Evolutionary conservation across 1,140 invertebrate genomes (phyloP), one percentile per base, ranked within the genome.

Genomic region (Antheraea mylitta): DNA sequence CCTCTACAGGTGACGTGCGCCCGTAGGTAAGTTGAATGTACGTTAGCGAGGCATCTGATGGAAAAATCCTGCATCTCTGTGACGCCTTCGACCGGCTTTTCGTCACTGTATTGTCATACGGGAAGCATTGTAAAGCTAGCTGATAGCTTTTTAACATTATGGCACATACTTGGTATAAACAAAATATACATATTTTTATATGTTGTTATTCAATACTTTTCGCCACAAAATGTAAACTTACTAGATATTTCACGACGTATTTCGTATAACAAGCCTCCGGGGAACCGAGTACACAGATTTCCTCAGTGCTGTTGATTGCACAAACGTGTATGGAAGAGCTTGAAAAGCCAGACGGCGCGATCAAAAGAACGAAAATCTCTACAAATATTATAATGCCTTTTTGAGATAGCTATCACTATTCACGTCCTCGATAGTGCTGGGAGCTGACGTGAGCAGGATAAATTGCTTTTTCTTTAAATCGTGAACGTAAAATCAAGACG

Each of bases 381-480:
- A 68, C 62, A 72, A 81, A 82, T 83, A 81, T 79, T 74, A 75
- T 81, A 80, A 81, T 75, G 76, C 71, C 75, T 72, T 64, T 70
- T 70, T 68, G 30, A 71, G 64, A 70, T 74, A 69, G 70, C 73
- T 76, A 63, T 71, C 67, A 76, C 69, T 73, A 76, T 75, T 74
- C 69, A 74, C 65, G 71, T 36, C 71, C 76, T 75, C 77, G 37
- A 37, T 82, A 75, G 76, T 73, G 73, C 67, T 45, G 72, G 73
- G 73, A 64, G 71, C 71, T 73, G 76, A 70, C 71, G 62, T 66
- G 74, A 72, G 59, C 61, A 69, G 72, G 76, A 76, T 78, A 75
- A 76, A 74, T 75, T 73, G 58, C 36, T 10, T 18, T 45, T 67
- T 67, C 22, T 61, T 60, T 18, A 48, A 48, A 48, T 48, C 42